Evolutionary conservation across 2,797 vertebrate species (phyloP).

Genomic region (Gorsachius magnificus): DNA sequence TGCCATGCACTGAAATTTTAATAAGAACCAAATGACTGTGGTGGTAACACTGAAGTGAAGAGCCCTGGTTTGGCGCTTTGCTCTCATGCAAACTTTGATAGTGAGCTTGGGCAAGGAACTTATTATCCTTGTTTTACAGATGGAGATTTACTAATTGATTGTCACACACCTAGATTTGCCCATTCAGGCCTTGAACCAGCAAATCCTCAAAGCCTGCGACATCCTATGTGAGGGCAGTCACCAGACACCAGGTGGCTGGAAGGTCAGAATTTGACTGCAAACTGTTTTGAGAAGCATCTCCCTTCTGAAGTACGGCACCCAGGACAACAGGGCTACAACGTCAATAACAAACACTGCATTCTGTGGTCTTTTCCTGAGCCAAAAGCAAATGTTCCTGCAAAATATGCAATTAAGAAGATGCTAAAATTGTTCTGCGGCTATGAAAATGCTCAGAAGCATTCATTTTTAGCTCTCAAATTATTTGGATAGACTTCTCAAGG

Average conservation of each 20-base stretch:
- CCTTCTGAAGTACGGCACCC: background rate
- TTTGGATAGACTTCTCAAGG: slow-evolving; percentile 6
- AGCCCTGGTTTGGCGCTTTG: background rate
- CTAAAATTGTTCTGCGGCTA: slow-evolving; percentile 34
- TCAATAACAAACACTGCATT: slow-evolving; percentile 12
- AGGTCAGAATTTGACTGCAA: background rate
- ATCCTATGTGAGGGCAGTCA: background rate
- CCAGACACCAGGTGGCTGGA: background rate
- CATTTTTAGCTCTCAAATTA: slow-evolving; percentile 41
- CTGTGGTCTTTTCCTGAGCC: slow-evolving; percentile 38
- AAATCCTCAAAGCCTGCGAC: background rate
- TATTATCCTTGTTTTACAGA: too few species aligned
- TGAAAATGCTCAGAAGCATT: slow-evolving; percentile 5
- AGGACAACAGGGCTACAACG: background rate
- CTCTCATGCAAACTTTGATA: background rate
- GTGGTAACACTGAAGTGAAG: background rate
- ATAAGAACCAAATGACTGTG: background rate
- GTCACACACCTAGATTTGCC: background rate
- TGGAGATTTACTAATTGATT: too few species aligned
- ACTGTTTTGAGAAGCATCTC: background rate
- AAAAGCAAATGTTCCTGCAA: slow-evolving; percentile 46
- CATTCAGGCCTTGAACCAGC: background rate
- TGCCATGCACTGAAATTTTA: background rate
- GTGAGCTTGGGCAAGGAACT: background rate
- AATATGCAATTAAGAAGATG: slow-evolving; percentile 35